Percentiles rank a stretch among this genome's conserved stretches.
These are phyloP conservation scores for Eufriesea mexicana DNA, from an alignment of 1,140 invertebrate genomes.

Conservation along the genomic window DNA sequence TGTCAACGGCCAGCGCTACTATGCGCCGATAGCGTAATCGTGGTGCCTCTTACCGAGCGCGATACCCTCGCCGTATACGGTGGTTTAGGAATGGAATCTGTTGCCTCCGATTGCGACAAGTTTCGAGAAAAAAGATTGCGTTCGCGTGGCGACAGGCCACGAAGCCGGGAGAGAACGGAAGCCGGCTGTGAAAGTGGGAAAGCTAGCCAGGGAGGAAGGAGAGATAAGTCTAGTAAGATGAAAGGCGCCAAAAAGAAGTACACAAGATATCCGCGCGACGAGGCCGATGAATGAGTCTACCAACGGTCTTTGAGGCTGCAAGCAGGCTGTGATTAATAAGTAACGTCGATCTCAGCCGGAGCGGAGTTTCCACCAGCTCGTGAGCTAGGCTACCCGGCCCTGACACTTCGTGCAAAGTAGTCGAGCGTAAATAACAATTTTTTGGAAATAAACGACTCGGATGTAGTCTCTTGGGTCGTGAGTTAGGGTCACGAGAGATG, in stretches of 20 bases:
- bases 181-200: constrained; percentile 15
- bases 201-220: constrained; percentile 38
- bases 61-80: constrained; percentile 13
- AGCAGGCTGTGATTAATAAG: constrained; percentile 67
- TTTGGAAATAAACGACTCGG: constrained; percentile 45
- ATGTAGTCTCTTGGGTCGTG: neutral
- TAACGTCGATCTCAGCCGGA: constrained; percentile 66
- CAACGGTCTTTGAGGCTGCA: constrained; percentile 59
- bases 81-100: constrained; percentile 50
- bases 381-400: constrained; percentile 11
- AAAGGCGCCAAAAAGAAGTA: constrained; percentile 65
- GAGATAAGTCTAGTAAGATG: constrained; percentile 63
- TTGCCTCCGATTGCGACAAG: constrained; percentile 37
- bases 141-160: neutral
- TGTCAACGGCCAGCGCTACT: constrained; percentile 1
- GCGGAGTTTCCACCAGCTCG: constrained; percentile 32
- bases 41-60: neutral
- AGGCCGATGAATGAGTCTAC: constrained; percentile 67
- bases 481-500: no score
- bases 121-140: constrained; percentile 41
- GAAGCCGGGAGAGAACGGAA: neutral
- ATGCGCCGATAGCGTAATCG: constrained; percentile 26
- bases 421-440: constrained; percentile 56
- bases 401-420: constrained; percentile 3
- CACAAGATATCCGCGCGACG: constrained; percentile 61